These are phyloP conservation scores for Heliopora coerulea DNA, from an alignment of 92 coral and sea anemone species.

Conservation along the genomic window DNA sequence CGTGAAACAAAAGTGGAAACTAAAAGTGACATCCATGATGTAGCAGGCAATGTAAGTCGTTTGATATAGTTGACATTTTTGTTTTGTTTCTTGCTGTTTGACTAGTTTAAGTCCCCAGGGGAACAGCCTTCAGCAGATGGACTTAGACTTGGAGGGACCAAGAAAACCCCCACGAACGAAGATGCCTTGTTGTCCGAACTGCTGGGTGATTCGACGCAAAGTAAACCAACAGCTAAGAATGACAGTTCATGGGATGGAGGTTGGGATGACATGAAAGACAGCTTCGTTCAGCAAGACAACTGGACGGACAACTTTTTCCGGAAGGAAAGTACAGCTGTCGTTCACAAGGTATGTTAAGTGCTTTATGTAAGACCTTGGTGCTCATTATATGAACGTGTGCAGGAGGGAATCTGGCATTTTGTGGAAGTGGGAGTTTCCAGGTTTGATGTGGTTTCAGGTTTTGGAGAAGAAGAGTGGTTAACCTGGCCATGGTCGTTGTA, in stretches of 20 bases:
- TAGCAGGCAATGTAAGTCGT: too few relatives aligned
- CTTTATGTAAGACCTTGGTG: too few relatives aligned
- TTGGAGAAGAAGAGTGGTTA: too few relatives aligned
- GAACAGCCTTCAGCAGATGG: conserved; percentile 25
- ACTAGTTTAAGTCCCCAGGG: conserved; percentile 8
- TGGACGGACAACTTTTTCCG: conserved; percentile 26
- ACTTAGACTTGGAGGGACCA: conserved; percentile 36
- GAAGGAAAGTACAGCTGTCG: conserved; percentile 7
- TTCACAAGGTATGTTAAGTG: conserved; percentile 22
- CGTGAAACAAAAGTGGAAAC: too few relatives aligned
- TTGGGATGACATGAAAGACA: conserved; percentile 42
- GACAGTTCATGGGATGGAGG: conserved; percentile 33
- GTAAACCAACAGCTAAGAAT: conserved; percentile 17
- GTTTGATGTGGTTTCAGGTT: too few relatives aligned
- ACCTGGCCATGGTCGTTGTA: too few relatives aligned
- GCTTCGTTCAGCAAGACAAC: conserved; percentile 38
- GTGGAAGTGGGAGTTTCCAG: too few relatives aligned
- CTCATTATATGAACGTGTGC: too few relatives aligned
- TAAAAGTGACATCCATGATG: too few relatives aligned
- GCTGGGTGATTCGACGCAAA: conserved; percentile 34
- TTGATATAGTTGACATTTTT: too few relatives aligned
- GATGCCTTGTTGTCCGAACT: conserved; percentile 46
- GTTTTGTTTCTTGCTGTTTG: neutral
- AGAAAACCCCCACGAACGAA: conserved; percentile 31
- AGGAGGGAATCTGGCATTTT: too few relatives aligned